Evolutionary conservation across 2,113 vertebrate species (phyloP).

Genomic region (Diadophis punctatus): DNA sequence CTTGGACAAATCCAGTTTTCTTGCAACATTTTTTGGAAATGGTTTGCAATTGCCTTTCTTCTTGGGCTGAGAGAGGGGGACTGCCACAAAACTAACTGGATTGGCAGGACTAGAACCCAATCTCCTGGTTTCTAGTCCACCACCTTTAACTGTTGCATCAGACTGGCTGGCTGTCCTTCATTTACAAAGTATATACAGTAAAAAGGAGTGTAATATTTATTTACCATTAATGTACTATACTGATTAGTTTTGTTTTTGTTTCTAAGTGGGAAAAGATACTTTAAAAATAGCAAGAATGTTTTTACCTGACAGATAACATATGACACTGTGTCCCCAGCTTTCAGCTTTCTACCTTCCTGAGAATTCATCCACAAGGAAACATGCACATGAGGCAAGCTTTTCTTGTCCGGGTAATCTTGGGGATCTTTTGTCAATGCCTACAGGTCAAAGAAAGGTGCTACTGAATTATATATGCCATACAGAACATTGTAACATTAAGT

Average conservation of each 20-base stretch:
- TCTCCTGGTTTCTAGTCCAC: not conserved
- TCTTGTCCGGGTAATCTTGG: constrained; percentile 98
- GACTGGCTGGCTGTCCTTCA: not conserved
- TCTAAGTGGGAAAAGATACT: constrained; percentile 26
- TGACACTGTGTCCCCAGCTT: constrained; percentile 93
- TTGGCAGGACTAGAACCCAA: not conserved
- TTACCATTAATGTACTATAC: not conserved
- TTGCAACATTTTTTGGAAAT: not conserved
- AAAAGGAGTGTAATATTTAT: not conserved
- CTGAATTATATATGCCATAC: not conserved
- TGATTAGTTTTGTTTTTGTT: not conserved
- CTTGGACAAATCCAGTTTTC: not conserved
- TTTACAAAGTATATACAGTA: not conserved
- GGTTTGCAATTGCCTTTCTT: not conserved
- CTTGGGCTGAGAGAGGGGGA: not conserved
- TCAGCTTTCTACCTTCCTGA: constrained; percentile 87
- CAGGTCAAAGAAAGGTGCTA: constrained; percentile 19
- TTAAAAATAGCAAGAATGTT: constrained; percentile 18
- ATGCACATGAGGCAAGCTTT: constrained; percentile 91
- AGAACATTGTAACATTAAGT: not conserved
- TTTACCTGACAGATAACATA: constrained; percentile 96
- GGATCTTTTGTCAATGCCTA: constrained; percentile 96
- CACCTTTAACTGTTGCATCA: not conserved
- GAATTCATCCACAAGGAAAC: constrained; percentile 98
- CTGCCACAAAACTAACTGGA: not conserved